Percentiles rank a stretch among this genome's conserved stretches.
Conservation (phyloP, 2,113 vertebrate genomes). For the Orientallactaga bullata region DNA sequence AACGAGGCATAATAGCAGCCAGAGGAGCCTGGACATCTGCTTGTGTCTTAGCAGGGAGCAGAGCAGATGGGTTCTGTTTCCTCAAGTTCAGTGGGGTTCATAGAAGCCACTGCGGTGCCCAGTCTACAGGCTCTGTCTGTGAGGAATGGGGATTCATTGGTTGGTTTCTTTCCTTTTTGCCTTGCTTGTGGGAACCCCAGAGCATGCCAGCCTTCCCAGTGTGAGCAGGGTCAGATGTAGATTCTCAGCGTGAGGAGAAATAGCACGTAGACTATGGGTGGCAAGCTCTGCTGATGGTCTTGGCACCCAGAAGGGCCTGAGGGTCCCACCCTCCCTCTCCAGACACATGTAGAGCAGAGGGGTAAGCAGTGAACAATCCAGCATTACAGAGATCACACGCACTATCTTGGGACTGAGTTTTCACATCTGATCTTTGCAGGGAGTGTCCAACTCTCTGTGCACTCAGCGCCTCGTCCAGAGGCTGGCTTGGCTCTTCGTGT, state of each 20-base stretch:
- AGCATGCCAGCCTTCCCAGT: neutral
- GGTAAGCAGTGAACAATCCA: neutral
- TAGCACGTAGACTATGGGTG: neutral
- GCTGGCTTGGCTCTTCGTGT: no score
- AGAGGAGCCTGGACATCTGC: neutral
- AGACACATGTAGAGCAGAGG: neutral
- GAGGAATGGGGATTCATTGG: neutral
- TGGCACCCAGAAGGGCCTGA: neutral
- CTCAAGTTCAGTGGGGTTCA: neutral
- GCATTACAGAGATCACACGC: accelerated
- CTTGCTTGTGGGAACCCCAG: neutral
- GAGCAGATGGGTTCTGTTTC: neutral
- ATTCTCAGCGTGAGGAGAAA: neutral
- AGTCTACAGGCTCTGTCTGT: neutral
- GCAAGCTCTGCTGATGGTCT: neutral
- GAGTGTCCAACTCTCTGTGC: neutral
- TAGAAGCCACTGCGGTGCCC: neutral
- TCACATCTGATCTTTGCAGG: constrained; percentile 27
- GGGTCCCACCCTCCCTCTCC: neutral
- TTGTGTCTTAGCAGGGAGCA: neutral
- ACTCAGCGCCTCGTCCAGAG: neutral
- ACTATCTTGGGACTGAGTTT: constrained; percentile 9
- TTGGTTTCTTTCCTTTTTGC: neutral
- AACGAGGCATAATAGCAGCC: neutral
- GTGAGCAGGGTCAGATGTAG: neutral